Percentiles rank a stretch among this genome's conserved stretches.
These are phyloP conservation scores for Lithobates sylvaticus DNA, from an alignment of 2,797 vertebrate species.

Conservation along the genomic window DNA sequence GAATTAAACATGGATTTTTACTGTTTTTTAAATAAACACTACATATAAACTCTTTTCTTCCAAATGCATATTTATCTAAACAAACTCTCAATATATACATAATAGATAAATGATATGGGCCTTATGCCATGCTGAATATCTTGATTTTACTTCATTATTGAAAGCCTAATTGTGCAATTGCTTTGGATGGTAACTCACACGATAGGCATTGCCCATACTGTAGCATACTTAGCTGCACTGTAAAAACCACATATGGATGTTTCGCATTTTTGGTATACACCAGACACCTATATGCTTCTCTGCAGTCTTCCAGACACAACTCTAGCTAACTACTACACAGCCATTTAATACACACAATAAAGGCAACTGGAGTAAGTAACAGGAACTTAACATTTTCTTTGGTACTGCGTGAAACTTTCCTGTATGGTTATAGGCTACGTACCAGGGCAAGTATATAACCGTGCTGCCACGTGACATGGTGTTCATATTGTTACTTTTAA, in stretches of 20 bases:
- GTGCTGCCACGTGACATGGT: too few relatives aligned
- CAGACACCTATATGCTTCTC: neutral
- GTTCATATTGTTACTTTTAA: neutral
- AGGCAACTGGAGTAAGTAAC: neutral
- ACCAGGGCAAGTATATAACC: neutral
- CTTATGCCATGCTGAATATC: neutral
- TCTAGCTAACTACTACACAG: neutral
- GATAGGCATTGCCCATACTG: constrained; percentile 9
- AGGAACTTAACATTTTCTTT: neutral
- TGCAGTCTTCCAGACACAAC: neutral
- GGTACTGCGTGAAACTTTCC: neutral
- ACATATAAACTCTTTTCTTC: neutral
- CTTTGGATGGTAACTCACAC: neutral
- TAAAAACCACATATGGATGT: neutral
- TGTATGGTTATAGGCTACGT: neutral
- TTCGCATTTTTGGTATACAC: neutral
- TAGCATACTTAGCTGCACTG: constrained; percentile 1
- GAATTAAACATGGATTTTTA: neutral
- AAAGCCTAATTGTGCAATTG: too few relatives aligned
- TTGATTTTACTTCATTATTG: neutral
- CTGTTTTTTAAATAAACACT: neutral
- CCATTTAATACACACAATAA: neutral
- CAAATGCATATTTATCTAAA: neutral
- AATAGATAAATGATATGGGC: neutral
- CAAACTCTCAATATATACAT: neutral